Base-by-base conservation (phyloP, 2,113 vertebrate species). In the Nothobranchius kuhntae region DNA sequence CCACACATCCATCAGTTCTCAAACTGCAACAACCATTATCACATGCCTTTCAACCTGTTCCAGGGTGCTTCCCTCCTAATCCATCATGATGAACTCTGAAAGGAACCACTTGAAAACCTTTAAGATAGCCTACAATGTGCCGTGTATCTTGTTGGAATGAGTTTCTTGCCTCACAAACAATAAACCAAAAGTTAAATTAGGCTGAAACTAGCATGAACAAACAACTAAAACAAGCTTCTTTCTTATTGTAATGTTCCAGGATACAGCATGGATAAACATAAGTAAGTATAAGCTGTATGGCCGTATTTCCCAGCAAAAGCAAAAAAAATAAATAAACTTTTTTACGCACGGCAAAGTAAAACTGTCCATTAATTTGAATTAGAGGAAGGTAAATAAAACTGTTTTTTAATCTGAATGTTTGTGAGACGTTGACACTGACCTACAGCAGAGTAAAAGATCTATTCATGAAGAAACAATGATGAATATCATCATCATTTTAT, bases 151-250 rank as follows among this genome's bases (percentile, higher is more conserved):
- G 75, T 9, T 75, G 77, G 75, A 75, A 86, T 79, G 75, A 51
- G 47, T 65, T 81, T 69, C 53, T 73, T 68, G 71, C 66, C 60
- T 85, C 61, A 55, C 56, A 51, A 73, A 82, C 68, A 78, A 78
- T 84, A 67, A 78, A 82, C 88, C 77, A 83, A 61, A 83, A 51
- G 66, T 68, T 59, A 72, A 82, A 78, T 71, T 75, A 84, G 78
- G 68, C 53, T 68, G 68, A 83, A 72, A 76, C 64, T 53, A 24
- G 54, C 46, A 65, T 50, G 71, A 67, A 77, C 24, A 70, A 77
- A 82, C 52, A 24, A 67, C 48, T 62, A 61, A 46, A 26, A 54
- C 60, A 60, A 53, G 53, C 24, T 36, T 21, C 51, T 65, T 55
- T 71, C n/a, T 48, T 52, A 67, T 3, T 14, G 42, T 59, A 61